These are phyloP conservation scores for Melipona quadrifasciata DNA, from an alignment of 1,140 invertebrate species.

Conservation along the genomic window DNA sequence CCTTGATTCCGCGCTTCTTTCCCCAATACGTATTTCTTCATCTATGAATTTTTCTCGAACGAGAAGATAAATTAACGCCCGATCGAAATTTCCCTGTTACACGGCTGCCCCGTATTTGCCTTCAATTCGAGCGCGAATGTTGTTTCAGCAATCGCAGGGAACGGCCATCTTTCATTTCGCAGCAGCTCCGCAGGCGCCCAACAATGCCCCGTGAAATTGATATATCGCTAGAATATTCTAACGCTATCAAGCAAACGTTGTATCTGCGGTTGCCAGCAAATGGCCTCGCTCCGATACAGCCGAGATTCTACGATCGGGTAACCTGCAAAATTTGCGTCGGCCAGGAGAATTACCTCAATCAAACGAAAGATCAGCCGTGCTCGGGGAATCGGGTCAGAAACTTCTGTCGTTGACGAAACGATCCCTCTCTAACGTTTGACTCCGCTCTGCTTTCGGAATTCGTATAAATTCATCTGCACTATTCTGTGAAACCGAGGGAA, in stretches of 20 bases:
- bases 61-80: not conserved
- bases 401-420: not conserved
- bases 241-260: not conserved
- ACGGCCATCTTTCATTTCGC: not conserved
- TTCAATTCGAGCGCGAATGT: not conserved
- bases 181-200: not conserved
- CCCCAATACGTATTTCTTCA: not conserved
- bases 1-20: too few relatives aligned
- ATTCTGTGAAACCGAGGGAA: not conserved
- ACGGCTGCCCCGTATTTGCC: not conserved
- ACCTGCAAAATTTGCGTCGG: not conserved
- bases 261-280: not conserved
- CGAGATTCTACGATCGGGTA: not conserved
- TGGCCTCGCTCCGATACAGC: not conserved
- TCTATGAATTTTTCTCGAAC: not conserved
- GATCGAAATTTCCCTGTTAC: not conserved
- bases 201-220: not conserved
- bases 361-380: not conserved
- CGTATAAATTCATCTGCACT: not conserved
- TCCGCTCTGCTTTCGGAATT: not conserved
- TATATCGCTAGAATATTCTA: not conserved
- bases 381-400: not conserved
- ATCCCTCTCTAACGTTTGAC: not conserved
- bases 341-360: not conserved
- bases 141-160: not conserved